These are phyloP conservation scores for Nemopilema nomurai DNA, from an alignment of 30 jellyfish, hydroid and myxozoan genomes.

Conservation along the genomic window DNA sequence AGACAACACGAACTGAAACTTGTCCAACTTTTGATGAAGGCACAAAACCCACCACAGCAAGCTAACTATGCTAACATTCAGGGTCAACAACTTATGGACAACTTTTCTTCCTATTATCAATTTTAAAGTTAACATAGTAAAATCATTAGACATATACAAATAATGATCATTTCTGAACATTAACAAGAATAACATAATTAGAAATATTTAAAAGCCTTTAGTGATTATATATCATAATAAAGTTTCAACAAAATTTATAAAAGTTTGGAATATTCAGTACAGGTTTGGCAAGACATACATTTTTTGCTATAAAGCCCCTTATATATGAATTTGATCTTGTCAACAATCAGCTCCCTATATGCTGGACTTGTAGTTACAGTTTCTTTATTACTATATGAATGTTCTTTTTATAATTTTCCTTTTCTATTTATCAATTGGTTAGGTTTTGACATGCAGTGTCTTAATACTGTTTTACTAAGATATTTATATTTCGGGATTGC, in stretches of 20 bases:
- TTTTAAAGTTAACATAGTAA: not conserved
- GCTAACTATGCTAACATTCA: constrained; percentile 23
- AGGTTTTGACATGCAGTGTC: not conserved
- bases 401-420: not conserved
- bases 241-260: not conserved
- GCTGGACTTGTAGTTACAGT: not conserved
- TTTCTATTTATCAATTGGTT: not conserved
- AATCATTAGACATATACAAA: not conserved
- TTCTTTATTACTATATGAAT: not conserved
- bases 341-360: not conserved
- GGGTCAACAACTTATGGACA: constrained; percentile 32
- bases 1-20: constrained; percentile 37
- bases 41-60: constrained; percentile 14
- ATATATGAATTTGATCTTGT: constrained; percentile 1
- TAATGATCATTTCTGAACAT: not conserved
- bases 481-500: not conserved
- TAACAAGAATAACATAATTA: not conserved
- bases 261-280: not conserved
- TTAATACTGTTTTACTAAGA: not conserved
- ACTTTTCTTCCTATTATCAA: constrained; percentile 27
- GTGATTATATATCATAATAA: not conserved
- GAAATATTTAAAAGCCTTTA: not conserved
- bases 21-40: constrained; percentile 26
- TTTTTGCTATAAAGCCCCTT: constrained; percentile 10
- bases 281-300: not conserved